Percentiles rank a stretch among this genome's conserved stretches.
phyloP scores from a whole-genome alignment of 2,888 invertebrate species.

The Macrophya alboannulata region DNA sequence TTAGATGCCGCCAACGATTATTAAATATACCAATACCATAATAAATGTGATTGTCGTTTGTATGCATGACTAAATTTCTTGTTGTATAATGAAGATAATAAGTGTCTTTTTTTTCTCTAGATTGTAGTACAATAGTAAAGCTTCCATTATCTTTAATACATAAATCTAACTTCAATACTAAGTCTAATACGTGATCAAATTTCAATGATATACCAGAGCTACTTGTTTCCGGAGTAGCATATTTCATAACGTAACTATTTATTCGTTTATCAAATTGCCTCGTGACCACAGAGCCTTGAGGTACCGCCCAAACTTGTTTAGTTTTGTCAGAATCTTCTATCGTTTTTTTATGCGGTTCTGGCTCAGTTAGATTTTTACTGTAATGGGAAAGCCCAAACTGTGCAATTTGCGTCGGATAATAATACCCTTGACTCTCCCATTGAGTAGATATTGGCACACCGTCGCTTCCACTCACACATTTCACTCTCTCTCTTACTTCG shows the following conservation, averaged over 20 bases:
- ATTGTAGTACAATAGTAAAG: constrained; percentile 89
- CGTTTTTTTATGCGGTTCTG: constrained; percentile 87
- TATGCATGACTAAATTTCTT: constrained; percentile 87
- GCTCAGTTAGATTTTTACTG: constrained; percentile 95
- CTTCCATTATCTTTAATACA: constrained; percentile 90
- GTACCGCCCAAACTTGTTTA: constrained; percentile 88
- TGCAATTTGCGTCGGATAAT: constrained; percentile 99
- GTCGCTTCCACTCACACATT: constrained; percentile 96
- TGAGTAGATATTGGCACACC: constrained; percentile 98
- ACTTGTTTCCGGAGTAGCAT: constrained; percentile 87
- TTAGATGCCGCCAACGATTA: constrained; percentile 89
- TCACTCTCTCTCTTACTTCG: constrained; percentile 96
- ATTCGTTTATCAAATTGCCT: constrained; percentile 84
- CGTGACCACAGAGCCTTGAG: constrained; percentile 86
- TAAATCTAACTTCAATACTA: constrained; percentile 89
- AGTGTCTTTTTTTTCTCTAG: constrained; percentile 89
- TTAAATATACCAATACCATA: constrained; percentile 89
- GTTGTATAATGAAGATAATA: constrained; percentile 93
- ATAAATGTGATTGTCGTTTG: constrained; percentile 89
- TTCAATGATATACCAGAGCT: constrained; percentile 87
- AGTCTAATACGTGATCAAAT: constrained; percentile 87
- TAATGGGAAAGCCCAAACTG: constrained; percentile 99
- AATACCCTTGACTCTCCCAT: constrained; percentile 98
- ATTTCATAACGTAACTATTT: constrained; percentile 86
- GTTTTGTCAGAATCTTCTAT: constrained; percentile 90